These are phyloP conservation scores for Norana najaformis DNA, from an alignment of 2,888 invertebrate genomes.

Conservation along the genomic window DNA sequence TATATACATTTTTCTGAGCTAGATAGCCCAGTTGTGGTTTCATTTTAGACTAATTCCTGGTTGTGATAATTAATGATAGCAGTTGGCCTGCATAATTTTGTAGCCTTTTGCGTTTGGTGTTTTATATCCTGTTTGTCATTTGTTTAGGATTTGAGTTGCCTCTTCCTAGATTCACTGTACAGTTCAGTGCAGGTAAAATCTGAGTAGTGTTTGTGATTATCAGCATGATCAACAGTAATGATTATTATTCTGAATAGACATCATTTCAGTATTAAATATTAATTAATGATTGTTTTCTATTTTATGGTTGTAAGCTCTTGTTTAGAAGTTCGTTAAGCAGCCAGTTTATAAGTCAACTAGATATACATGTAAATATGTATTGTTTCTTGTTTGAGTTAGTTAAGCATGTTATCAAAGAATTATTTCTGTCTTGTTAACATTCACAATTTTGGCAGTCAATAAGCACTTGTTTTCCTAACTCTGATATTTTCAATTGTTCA, in stretches of 20 bases:
- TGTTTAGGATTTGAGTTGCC: conserved; percentile 29
- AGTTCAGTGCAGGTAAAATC: conserved; percentile 10
- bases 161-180: conserved; percentile 26
- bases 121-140: not conserved
- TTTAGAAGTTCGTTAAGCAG: not conserved
- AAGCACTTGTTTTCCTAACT: not conserved
- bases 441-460: not conserved
- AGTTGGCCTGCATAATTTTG: not conserved
- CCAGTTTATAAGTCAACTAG: not conserved
- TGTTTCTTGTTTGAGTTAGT: not conserved
- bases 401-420: not conserved
- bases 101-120: not conserved
- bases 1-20: not conserved
- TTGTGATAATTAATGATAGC: not conserved
- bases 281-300: not conserved
- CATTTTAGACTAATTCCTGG: not conserved
- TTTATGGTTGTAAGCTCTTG: not conserved
- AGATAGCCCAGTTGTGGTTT: not conserved
- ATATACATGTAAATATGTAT: not conserved
- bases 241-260: not conserved
- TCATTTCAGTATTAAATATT: not conserved
- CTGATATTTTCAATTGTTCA: not conserved
- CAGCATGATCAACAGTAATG: not conserved
- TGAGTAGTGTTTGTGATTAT: not conserved
- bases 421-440: not conserved